phyloP scores from a whole-genome alignment of 2,888 invertebrate species.

The Drosophila leonis region DNA sequence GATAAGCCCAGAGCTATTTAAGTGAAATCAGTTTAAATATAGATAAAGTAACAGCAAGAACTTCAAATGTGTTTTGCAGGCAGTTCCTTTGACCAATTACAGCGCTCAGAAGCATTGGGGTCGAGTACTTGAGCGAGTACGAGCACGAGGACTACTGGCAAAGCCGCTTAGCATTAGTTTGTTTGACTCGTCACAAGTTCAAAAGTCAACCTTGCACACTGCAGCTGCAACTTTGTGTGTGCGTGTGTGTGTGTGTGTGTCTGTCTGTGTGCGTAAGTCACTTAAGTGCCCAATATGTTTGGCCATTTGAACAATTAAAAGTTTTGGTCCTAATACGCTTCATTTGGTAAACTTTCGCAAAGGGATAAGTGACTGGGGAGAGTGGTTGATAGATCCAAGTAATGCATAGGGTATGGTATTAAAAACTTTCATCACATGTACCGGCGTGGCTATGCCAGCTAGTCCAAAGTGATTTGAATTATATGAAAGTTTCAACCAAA shows the following conservation, averaged over 20 bases:
- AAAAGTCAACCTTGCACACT: conserved; percentile 67
- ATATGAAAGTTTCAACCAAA: conserved; percentile 14
- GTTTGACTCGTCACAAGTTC: conserved; percentile 63
- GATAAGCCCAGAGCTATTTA: background rate
- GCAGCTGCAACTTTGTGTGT: conserved; percentile 23
- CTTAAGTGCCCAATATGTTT: conserved; percentile 79
- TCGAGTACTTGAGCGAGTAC: background rate
- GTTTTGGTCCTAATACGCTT: conserved; percentile 81
- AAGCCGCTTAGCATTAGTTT: conserved; percentile 76
- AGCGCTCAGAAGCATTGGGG: background rate
- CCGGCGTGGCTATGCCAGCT: conserved; percentile 1
- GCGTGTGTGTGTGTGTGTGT: conserved; percentile 34
- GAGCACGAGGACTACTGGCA: conserved; percentile 25
- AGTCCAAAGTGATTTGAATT: conserved; percentile 24
- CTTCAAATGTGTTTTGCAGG: conserved; percentile 15
- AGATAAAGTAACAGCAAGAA: background rate
- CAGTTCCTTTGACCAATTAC: conserved; percentile 22
- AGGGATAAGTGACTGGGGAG: conserved; percentile 20
- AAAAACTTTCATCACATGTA: conserved; percentile 52
- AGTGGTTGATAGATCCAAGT: conserved; percentile 8
- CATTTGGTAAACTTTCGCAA: conserved; percentile 78
- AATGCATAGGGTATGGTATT: conserved; percentile 32
- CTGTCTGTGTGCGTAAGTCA: conserved; percentile 58
- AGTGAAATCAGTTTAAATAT: background rate
- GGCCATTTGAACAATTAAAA: conserved; percentile 83